Conservation (phyloP, 2,797 vertebrate genomes). For the Pempheris klunzingeri region DNA sequence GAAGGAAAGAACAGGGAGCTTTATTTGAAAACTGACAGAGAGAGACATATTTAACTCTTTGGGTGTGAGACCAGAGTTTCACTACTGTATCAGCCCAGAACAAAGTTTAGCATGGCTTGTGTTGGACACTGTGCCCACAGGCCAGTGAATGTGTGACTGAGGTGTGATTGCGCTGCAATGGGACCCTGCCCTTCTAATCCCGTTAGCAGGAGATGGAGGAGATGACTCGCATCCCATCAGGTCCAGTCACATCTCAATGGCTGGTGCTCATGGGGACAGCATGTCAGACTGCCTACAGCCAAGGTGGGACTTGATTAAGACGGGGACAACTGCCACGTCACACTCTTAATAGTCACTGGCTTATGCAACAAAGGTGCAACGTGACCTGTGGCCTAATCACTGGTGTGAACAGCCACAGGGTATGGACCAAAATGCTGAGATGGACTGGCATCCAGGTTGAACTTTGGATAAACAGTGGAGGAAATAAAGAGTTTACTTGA, state of each 20-base stretch:
- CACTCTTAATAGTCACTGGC: not conserved
- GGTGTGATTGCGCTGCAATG: slow-evolving; percentile 33
- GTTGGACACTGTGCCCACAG: slow-evolving; percentile 13
- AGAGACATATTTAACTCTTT: slow-evolving; percentile 46
- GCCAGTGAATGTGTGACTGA: slow-evolving; percentile 21
- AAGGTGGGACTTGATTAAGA: slow-evolving; percentile 47
- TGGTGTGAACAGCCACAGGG: slow-evolving; percentile 5
- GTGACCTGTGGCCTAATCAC: slow-evolving; percentile 16
- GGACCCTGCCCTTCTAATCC: slow-evolving; percentile 73
- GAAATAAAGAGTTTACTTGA: slow-evolving; percentile 20
- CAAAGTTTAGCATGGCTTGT: not conserved
- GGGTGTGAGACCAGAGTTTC: slow-evolving; percentile 16
- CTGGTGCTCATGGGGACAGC: slow-evolving; percentile 30
- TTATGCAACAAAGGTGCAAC: slow-evolving; percentile 32
- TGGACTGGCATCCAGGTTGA: slow-evolving; percentile 4
- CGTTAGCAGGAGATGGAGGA: slow-evolving; percentile 37
- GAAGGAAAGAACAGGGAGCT: slow-evolving; percentile 44
- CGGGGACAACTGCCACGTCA: slow-evolving; percentile 19
- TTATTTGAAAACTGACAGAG: slow-evolving; percentile 35
- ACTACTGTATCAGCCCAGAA: not conserved
- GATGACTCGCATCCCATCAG: slow-evolving; percentile 44
- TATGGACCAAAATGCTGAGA: slow-evolving; percentile 6
- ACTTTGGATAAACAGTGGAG: slow-evolving; percentile 13
- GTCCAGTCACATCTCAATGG: slow-evolving; percentile 42
- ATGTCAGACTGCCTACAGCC: slow-evolving; percentile 51